Conservation (phyloP, 2,797 vertebrate species). For the Clangula hyemalis region DNA sequence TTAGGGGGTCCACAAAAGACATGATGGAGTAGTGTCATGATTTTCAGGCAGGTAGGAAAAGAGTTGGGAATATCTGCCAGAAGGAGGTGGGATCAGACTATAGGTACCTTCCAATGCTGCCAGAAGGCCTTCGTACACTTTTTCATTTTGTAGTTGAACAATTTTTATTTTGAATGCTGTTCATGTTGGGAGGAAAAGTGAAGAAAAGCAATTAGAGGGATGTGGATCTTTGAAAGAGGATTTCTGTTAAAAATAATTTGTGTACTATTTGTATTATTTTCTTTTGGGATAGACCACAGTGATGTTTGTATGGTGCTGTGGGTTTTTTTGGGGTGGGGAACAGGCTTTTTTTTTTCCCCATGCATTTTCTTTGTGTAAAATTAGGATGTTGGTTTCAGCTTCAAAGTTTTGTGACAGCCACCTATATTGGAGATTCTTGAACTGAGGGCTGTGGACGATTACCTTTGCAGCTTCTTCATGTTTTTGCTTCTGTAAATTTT, state of each 20-base stretch:
- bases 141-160: not conserved
- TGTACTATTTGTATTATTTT: not conserved
- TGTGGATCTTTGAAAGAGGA: not conserved
- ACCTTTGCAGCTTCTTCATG: not conserved
- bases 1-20: not conserved
- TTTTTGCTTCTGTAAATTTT: not conserved
- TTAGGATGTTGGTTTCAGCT: not conserved
- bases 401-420: not conserved
- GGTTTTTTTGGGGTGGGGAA: not conserved
- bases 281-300: not conserved
- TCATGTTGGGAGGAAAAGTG: not conserved
- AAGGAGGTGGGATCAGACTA: not conserved
- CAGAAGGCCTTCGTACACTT: not conserved
- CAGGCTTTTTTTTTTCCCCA: not conserved
- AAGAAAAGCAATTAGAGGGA: not conserved
- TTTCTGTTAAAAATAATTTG: not conserved
- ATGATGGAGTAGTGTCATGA: not conserved
- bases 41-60: not conserved
- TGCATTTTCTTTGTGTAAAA: not conserved
- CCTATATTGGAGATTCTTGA: not conserved
- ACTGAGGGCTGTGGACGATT: not conserved
- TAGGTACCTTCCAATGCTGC: not conserved
- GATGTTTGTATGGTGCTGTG: rapidly evolving
- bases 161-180: not conserved
- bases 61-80: not conserved